Conservation (phyloP, 2,113 vertebrate genomes). For the Paramisgurnus dabryanus region DNA sequence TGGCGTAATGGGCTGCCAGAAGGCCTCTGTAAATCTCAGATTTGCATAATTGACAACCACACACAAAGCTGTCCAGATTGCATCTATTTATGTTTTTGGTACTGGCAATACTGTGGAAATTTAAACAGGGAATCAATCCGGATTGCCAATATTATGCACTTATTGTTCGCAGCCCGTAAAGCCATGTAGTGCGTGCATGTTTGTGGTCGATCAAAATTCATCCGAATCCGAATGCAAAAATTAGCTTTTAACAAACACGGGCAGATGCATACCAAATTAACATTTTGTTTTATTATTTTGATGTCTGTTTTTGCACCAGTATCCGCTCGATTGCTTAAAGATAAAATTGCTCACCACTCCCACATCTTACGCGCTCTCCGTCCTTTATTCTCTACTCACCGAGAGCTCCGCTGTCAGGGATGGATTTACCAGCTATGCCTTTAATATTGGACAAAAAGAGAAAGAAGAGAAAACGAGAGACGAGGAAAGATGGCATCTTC, state of each 20-base stretch:
- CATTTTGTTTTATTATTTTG: neutral
- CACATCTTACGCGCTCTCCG: conserved; percentile 15
- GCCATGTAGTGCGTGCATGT: neutral
- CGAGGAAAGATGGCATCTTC: conserved; percentile 62
- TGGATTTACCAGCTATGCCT: conserved; percentile 40
- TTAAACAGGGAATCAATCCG: neutral
- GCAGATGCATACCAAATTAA: neutral
- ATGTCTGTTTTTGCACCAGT: neutral
- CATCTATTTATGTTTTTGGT: neutral
- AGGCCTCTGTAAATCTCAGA: neutral
- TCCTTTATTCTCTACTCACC: conserved; percentile 49
- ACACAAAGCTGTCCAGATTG: neutral
- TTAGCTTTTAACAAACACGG: neutral
- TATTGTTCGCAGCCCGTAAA: neutral
- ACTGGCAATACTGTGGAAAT: neutral
- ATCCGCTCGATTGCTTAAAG: neutral
- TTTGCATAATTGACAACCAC: neutral
- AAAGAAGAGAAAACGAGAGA: conserved; percentile 64
- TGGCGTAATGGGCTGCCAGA: neutral
- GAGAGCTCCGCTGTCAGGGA: conserved; percentile 42
- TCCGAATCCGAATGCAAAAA: neutral
- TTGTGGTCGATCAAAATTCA: neutral
- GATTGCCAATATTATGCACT: neutral
- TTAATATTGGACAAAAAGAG: conserved; percentile 52
- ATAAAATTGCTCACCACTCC: conserved; percentile 39